A percentile compares a stretch with the other conserved stretches of the same genome.
Evolutionary conservation across 2,797 vertebrate genomes (phyloP).

Genomic region (Limosa lapponica): DNA sequence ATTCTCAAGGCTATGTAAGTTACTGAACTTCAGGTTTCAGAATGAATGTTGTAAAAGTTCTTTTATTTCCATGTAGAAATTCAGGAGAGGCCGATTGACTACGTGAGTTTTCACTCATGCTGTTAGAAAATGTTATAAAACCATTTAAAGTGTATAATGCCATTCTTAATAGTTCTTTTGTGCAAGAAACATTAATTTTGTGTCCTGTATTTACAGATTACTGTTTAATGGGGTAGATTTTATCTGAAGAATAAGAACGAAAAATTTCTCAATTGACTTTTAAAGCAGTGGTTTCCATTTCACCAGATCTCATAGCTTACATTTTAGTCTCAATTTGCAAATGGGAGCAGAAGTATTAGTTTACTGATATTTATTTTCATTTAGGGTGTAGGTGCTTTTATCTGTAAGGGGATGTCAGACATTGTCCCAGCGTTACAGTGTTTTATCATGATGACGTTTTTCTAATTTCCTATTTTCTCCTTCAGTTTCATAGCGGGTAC

Average conservation of each 20-base stretch:
- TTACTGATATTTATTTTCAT: slow-evolving; percentile 8
- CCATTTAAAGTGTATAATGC: background rate
- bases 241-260: slow-evolving; percentile 12
- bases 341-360: background rate
- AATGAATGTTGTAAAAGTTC: background rate
- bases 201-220: background rate
- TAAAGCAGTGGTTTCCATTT: background rate
- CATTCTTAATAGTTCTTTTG: background rate
- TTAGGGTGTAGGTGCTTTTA: background rate
- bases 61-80: background rate
- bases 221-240: background rate
- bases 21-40: background rate
- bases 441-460: background rate
- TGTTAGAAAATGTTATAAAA: slow-evolving; percentile 3
- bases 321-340: background rate
- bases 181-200: background rate
- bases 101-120: background rate
- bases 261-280: background rate
- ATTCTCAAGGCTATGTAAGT: background rate
- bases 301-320: background rate
- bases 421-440: background rate
- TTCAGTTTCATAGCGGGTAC: background rate
- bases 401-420: background rate
- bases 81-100: background rate
- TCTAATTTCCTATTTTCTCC: background rate